phyloP scores from a whole-genome alignment of 1,140 invertebrate genomes.

The Trypoxylus dichotomus region DNA sequence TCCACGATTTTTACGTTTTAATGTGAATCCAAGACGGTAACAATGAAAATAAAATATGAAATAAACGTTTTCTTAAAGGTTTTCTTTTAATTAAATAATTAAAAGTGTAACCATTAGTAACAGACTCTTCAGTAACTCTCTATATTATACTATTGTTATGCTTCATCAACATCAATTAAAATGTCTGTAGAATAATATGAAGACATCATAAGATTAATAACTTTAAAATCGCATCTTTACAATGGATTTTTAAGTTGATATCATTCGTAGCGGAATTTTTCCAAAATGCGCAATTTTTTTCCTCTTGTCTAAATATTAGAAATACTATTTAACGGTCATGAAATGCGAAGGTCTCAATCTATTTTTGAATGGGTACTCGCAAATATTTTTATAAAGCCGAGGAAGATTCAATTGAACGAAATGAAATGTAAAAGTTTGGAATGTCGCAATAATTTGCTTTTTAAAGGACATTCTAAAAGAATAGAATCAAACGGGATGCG shows the following conservation, averaged over 20 bases:
- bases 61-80: no score
- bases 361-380: conserved; percentile 9
- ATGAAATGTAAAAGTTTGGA: not conserved
- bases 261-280: not conserved
- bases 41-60: no score
- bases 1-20: no score
- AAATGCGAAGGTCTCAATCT: conserved; percentile 18
- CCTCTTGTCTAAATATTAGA: not conserved
- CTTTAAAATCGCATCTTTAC: not conserved
- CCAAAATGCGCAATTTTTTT: not conserved
- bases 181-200: not conserved
- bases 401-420: not conserved
- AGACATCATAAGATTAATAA: not conserved
- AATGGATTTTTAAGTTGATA: no score
- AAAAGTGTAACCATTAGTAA: not conserved
- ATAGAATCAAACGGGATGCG: not conserved
- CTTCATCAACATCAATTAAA: not conserved
- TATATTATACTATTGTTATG: not conserved
- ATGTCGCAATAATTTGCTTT: not conserved
- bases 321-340: not conserved
- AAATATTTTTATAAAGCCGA: not conserved
- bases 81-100: not conserved
- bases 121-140: not conserved
- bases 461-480: not conserved
- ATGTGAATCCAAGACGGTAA: no score